Conservation (phyloP, 2,888 invertebrate species). For the Mechanitis mazaeus region DNA sequence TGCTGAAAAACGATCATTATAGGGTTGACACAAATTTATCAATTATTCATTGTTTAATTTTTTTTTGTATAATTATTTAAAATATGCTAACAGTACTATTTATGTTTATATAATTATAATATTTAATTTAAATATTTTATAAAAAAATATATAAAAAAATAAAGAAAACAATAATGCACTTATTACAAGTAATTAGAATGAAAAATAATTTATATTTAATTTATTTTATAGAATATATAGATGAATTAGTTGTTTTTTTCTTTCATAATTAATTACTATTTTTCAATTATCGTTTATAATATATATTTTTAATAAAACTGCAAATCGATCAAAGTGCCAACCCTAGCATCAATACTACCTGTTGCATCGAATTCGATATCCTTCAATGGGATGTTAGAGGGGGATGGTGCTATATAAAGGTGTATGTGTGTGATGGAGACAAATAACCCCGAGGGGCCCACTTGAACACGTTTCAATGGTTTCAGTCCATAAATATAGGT, state of each 20-base stretch:
- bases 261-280: not conserved
- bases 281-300: not conserved
- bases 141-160: no score
- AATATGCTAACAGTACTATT: not conserved
- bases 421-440: constrained; percentile 38
- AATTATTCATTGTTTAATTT: not conserved
- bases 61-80: not conserved
- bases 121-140: no score
- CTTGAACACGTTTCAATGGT: constrained; percentile 69
- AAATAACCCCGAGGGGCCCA: constrained; percentile 58
- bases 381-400: constrained; percentile 64
- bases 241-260: not conserved
- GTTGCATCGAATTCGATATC: constrained; percentile 75
- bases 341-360: constrained; percentile 71
- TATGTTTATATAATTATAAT: no score
- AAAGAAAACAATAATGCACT: no score
- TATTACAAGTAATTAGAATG: no score
- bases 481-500: constrained; percentile 71
- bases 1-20: constrained; percentile 63
- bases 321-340: constrained; percentile 58
- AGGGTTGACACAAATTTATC: constrained; percentile 22
- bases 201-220: not conserved
- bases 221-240: no score
- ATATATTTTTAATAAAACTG: constrained; percentile 10
- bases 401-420: constrained; percentile 36